Evolutionary conservation across 2,797 vertebrate genomes (phyloP), one percentile per base, ranked within the genome.

Genomic region (Phataginus tricuspis): DNA sequence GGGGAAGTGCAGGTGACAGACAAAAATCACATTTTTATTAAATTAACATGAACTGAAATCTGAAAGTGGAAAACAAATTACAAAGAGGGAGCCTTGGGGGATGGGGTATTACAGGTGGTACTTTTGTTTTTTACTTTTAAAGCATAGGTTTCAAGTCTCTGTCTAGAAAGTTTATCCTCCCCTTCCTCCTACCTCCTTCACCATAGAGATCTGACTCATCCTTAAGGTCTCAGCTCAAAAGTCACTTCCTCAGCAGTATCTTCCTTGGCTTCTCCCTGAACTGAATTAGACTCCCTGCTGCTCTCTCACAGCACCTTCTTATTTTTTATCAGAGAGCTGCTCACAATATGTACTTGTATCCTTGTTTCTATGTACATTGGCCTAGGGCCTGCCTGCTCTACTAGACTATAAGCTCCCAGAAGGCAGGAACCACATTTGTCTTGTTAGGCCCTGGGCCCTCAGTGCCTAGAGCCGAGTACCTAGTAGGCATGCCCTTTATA

Each of bases 121-220:
- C 49, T 86, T 91, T 68, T 78, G n/a, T 77, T 86, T 86, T 93
- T 87, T 84, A 12, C 77, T 95, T 91, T 93, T 72, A 90, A 92
- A 86, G 59, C 77, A 34, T 5, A 34, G 42, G 42, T 92, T 94
- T 95, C 94, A 90, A 72, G 59, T 91, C 90, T 93, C 86, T 80
- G n/a, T 80, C 94, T 93, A 95, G 90, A 93, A 95, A 91, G 25
- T 27, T 63, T 79, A 55, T 49, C 51, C 19, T 86, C 55, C 21
- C n/a, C 55, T 93, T 59, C 64, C 25, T 90, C 64, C 27, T 29
- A 72, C 51, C 90, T 90, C 63, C 45, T 85, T 90, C 68, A 49
- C 31, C 34, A 92, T 77, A 87, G 29, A 61, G 55, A 55, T 86
- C 61, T 77, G 63, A 96, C 68, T 94, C 86, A 95, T 37, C 37